These are phyloP conservation scores for Macheiramphus alcinus DNA, from an alignment of 2,113 vertebrate genomes.

Conservation along the genomic window DNA sequence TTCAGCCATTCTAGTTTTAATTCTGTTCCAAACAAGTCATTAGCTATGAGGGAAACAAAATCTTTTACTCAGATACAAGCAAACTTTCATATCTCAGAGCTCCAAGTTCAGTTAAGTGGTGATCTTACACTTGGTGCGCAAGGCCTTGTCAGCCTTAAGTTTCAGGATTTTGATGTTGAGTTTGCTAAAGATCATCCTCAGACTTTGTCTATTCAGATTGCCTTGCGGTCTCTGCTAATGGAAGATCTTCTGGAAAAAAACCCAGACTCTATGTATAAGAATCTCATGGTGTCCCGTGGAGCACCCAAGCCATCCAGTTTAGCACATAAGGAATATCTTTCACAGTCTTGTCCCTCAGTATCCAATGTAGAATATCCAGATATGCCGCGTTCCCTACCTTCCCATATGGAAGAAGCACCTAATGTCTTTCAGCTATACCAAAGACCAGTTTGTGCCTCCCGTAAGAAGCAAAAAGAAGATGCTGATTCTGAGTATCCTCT, in stretches of 20 bases:
- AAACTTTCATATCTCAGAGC: constrained; percentile 86
- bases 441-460: constrained; percentile 81
- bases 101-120: constrained; percentile 91
- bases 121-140: constrained; percentile 92
- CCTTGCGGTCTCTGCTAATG: constrained; percentile 92
- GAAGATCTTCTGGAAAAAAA: constrained; percentile 93
- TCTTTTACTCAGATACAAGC: constrained; percentile 91
- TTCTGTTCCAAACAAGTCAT: constrained; percentile 66
- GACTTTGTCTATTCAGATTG: constrained; percentile 85
- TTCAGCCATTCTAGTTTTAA: constrained; percentile 85
- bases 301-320: constrained; percentile 91
- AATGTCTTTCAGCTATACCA: constrained; percentile 98
- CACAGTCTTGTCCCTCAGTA: constrained; percentile 89
- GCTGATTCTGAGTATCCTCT: constrained; percentile 81
- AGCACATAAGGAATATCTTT: constrained; percentile 91
- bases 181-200: constrained; percentile 93
- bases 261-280: constrained; percentile 90
- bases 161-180: constrained; percentile 93
- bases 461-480: constrained; percentile 78
- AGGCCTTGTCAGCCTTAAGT: constrained; percentile 91
- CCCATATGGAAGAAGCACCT: constrained; percentile 94
- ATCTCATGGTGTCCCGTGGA: constrained; percentile 94
- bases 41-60: constrained; percentile 61
- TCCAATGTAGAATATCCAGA: constrained; percentile 88
- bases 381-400: constrained; percentile 95